Conservation (phyloP, 2,888 invertebrate genomes). For the Cheilosia soror region DNA sequence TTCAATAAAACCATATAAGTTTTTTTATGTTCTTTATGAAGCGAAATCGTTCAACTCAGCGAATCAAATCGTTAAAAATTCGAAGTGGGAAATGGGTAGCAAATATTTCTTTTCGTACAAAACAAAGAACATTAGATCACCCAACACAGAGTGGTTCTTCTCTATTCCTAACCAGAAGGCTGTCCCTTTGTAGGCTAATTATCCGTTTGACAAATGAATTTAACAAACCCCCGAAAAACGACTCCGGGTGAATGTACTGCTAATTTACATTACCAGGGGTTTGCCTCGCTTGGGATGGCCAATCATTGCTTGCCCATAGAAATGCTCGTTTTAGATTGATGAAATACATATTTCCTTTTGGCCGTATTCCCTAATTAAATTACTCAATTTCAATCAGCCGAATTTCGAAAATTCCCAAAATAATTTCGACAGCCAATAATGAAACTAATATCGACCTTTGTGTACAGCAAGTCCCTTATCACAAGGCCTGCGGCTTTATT, state of each 20-base stretch:
- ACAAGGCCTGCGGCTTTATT: conserved; percentile 2
- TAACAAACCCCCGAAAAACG: neutral
- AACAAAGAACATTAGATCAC: neutral
- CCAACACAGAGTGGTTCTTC: neutral
- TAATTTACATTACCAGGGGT: neutral
- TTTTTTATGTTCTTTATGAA: no score
- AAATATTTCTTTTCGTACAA: neutral
- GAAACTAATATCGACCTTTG: conserved; percentile 45
- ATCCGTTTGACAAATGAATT: conserved; percentile 4
- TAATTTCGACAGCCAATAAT: conserved; percentile 46
- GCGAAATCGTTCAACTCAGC: neutral
- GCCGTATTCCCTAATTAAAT: conserved; percentile 20
- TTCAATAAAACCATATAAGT: no score
- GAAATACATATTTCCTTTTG: neutral
- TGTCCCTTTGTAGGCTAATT: neutral
- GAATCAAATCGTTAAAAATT: neutral
- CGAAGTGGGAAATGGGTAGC: neutral
- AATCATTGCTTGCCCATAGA: conserved; percentile 1
- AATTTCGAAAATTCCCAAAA: conserved; percentile 33
- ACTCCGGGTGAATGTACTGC: neutral
- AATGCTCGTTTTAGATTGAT: neutral
- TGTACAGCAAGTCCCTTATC: conserved; percentile 18
- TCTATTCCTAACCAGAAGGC: neutral
- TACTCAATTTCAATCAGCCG: neutral
- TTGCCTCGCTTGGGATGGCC: neutral